Evolutionary conservation across 2,888 invertebrate species (phyloP).

Genomic region (Corythucha ciliata): DNA sequence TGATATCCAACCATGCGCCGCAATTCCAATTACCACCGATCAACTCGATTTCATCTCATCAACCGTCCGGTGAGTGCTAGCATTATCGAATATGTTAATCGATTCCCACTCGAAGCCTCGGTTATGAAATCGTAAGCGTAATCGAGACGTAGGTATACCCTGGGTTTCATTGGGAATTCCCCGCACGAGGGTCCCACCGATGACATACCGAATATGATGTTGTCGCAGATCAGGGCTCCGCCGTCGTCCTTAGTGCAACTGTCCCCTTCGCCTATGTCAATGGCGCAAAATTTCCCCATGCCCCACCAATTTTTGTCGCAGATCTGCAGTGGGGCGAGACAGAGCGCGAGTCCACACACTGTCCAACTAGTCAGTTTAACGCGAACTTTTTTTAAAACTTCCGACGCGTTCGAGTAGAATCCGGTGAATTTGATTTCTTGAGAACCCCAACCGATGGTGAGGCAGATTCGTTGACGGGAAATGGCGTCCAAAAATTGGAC

Average conservation of each 20-base stretch:
- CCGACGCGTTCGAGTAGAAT: neutral
- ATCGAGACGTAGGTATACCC: too few relatives aligned
- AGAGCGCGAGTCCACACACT: neutral
- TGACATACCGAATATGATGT: neutral
- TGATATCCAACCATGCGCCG: constrained; percentile 22
- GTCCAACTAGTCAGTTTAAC: neutral
- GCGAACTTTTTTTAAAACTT: neutral
- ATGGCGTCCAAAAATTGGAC: too few relatives aligned
- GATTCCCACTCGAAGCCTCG: too few relatives aligned
- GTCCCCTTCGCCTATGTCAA: neutral
- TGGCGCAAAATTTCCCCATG: neutral
- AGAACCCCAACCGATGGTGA: neutral
- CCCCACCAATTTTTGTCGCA: neutral
- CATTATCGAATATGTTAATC: too few relatives aligned
- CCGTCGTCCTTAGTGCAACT: neutral
- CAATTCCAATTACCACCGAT: constrained; percentile 34
- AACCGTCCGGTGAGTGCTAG: constrained; percentile 35
- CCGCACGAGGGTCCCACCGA: neutral
- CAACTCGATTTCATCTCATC: constrained; percentile 41
- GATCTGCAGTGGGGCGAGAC: neutral
- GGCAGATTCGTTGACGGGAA: neutral
- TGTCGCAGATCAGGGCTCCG: neutral
- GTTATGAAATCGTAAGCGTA: too few relatives aligned
- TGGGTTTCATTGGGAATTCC: neutral
- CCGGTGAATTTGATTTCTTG: neutral